Percentiles rank a stretch among this genome's conserved stretches.
These are phyloP conservation scores for Motacilla alba DNA, from an alignment of 2,113 vertebrate genomes.

Conservation along the genomic window DNA sequence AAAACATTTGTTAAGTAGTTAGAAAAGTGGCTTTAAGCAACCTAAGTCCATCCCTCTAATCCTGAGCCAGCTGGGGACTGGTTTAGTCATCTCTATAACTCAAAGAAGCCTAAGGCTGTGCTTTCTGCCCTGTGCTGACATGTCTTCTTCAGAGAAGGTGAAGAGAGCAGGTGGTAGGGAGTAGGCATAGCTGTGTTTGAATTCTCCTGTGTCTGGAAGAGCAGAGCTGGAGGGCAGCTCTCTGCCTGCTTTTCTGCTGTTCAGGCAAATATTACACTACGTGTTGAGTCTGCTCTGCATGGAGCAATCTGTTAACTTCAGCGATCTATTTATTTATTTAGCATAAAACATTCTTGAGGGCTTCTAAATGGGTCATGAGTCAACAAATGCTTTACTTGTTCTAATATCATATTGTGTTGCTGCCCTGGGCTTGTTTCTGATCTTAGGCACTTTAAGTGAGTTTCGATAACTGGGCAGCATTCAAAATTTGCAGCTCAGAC, in stretches of 20 bases:
- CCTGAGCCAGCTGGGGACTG: background rate
- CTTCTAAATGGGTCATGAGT: conserved; percentile 3
- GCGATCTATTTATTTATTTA: conserved; percentile 36
- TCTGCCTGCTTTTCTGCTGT: conserved; percentile 9
- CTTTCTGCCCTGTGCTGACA: conserved; percentile 20
- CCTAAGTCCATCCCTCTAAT: background rate
- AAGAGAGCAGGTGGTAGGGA: background rate
- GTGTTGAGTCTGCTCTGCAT: background rate
- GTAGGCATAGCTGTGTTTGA: background rate
- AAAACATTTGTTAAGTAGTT: background rate
- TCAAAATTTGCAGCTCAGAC: background rate
- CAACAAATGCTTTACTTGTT: conserved; percentile 18
- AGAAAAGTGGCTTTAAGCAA: conserved; percentile 18
- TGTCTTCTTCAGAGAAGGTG: background rate
- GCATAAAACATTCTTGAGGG: background rate
- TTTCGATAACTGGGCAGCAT: background rate
- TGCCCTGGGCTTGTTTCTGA: conserved; percentile 24
- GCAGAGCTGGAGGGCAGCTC: conserved; percentile 2
- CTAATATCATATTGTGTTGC: background rate
- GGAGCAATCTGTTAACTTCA: background rate
- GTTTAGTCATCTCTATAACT: background rate
- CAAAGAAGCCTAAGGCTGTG: background rate
- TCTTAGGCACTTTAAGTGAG: background rate
- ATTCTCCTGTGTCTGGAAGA: background rate
- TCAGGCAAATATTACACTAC: conserved; percentile 1